Percentiles rank a stretch among this genome's conserved stretches.
These are phyloP conservation scores for Cetonia aurata DNA, from an alignment of 2,888 invertebrate species.

Conservation along the genomic window DNA sequence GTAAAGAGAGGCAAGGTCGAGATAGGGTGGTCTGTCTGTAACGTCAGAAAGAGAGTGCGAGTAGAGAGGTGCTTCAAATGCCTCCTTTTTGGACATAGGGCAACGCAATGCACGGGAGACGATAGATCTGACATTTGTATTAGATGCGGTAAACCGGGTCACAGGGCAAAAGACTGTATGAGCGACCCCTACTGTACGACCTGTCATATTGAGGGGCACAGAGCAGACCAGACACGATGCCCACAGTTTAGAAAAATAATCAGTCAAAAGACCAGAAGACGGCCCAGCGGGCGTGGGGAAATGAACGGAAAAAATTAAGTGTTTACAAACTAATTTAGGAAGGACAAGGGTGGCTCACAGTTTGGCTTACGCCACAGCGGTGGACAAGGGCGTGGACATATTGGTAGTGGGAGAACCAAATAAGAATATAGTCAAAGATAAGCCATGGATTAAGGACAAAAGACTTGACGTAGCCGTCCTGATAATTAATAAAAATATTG, in stretches of 20 bases:
- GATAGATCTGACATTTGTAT: conserved; percentile 33
- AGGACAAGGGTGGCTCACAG: conserved; percentile 23
- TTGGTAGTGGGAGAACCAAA: conserved; percentile 32
- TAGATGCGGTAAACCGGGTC: conserved; percentile 41
- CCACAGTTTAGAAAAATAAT: not conserved
- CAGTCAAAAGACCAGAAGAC: not conserved
- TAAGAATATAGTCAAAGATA: conserved; percentile 7
- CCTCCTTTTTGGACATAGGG: conserved; percentile 32
- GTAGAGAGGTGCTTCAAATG: conserved; percentile 39
- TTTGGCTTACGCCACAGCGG: conserved; percentile 5
- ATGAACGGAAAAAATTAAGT: not conserved
- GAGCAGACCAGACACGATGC: conserved; percentile 28
- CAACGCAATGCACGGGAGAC: conserved; percentile 19
- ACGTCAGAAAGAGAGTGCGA: conserved; percentile 2
- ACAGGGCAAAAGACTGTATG: conserved; percentile 33
- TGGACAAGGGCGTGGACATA: conserved; percentile 7
- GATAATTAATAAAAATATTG: too few species aligned
- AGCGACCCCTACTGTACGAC: conserved; percentile 13
- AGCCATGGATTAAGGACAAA: conserved; percentile 18
- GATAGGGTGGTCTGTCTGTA: conserved; percentile 10
- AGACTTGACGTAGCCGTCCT: not conserved
- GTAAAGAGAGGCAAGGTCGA: not conserved
- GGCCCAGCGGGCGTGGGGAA: not conserved
- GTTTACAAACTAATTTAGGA: conserved; percentile 32
- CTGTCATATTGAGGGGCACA: conserved; percentile 40